Base-by-base conservation (phyloP, 2,797 vertebrate species). In the Lithobates sylvaticus region DNA sequence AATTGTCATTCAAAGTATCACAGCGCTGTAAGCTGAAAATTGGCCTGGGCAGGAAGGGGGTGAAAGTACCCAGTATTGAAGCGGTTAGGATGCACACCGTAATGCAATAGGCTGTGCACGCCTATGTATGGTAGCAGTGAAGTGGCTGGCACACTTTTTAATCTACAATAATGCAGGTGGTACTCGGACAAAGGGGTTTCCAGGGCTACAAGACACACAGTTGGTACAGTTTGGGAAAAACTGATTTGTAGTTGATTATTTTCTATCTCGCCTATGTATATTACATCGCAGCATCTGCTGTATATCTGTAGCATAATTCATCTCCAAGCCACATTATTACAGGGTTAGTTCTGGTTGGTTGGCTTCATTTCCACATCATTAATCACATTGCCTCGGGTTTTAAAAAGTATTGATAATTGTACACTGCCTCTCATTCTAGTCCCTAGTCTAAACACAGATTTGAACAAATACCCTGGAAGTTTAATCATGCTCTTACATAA, bases 341-440 rank as follows among this genome's bases (percentile, higher is more conserved):
- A 21, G 21, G 23, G 36, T 44, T 44, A 73, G 15, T 81, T 72
- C 68, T 71, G 68, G 68, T 39, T 58, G 79, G 68, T 23, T 72
- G 47, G 10, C 36, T 34, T 39, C 47, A 81, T 72, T 61, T 71
- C 39, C 70, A 71, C 32, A 61, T 72, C 68, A 39, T 78, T 72
- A 72, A 67, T 71, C 58, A 78, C 68, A 81, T 69, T 39, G 54
- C 10, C 70, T 18, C 71, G 79, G 47, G 21, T 23, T 70, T 15
- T 71, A 50, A 70, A 77, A 65, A 26, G 67, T 44, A 26, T 47
- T 78, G 29, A 68, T 32, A 81, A 81, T 72, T 81, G 79, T 54
- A 81, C 6, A 32, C 67, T 71, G 21, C 26, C 13, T 34, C 26
- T 78, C 26, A 16, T 42, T 36, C 39, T 42, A 44, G 71, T 47